Conservation (phyloP, 2,113 vertebrate species). For the Lathamus discolor region DNA sequence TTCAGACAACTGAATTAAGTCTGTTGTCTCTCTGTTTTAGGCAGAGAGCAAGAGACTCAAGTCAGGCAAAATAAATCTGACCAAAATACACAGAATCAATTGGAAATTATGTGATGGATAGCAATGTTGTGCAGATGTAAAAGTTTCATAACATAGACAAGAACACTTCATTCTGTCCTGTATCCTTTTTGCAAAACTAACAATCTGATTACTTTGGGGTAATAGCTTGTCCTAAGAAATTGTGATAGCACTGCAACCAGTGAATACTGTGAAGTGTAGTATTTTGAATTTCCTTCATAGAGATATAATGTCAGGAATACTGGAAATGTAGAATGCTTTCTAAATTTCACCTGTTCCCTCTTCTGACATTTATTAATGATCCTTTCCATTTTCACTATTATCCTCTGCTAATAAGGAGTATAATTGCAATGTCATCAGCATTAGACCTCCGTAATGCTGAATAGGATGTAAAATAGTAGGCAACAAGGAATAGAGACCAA, state of each 20-base stretch:
- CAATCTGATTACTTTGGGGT: neutral
- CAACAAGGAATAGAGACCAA: neutral
- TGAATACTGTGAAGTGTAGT: neutral
- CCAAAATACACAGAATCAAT: neutral
- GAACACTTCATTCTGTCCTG: neutral
- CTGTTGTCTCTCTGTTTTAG: neutral
- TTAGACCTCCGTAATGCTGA: neutral
- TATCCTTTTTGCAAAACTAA: neutral
- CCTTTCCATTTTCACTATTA: neutral
- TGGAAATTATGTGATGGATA: neutral
- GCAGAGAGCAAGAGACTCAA: neutral
- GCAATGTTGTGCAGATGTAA: neutral
- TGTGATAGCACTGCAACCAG: neutral
- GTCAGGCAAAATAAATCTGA: neutral
- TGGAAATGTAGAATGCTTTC: neutral
- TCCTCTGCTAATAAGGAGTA: neutral
- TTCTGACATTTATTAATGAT: neutral
- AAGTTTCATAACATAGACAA: neutral
- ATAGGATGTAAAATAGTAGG: neutral
- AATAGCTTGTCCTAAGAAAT: neutral
- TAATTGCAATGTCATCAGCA: neutral
- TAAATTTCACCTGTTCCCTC: neutral
- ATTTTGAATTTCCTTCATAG: neutral
- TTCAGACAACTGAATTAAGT: neutral
- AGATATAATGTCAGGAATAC: neutral